These are phyloP conservation scores for Cataglyphis hispanica DNA, from an alignment of 1,140 invertebrate species.

Conservation along the genomic window DNA sequence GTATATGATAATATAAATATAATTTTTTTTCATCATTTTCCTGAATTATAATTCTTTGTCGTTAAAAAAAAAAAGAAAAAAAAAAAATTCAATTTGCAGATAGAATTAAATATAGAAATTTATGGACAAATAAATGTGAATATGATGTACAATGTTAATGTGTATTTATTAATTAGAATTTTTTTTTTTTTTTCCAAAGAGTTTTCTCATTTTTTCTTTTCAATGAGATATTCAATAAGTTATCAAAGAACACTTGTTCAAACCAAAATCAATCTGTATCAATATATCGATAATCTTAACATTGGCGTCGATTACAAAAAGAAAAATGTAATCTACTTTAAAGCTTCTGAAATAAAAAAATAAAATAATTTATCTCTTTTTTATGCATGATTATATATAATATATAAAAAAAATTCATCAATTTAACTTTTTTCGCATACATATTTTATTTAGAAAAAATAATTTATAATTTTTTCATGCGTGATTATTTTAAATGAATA, in stretches of 20 bases:
- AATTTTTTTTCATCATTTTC: not conserved
- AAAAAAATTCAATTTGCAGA: not conserved
- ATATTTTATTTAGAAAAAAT: too few relatives aligned
- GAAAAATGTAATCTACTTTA: not conserved
- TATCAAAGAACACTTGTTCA: slow-evolving; percentile 40
- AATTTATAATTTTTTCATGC: too few relatives aligned
- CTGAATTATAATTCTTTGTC: not conserved
- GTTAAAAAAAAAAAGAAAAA: not conserved
- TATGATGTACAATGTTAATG: not conserved
- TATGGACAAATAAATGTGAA: not conserved
- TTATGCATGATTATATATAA: not conserved
- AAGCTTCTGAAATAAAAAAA: not conserved
- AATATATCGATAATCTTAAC: slow-evolving; percentile 34
- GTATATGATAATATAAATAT: not conserved
- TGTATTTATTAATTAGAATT: not conserved
- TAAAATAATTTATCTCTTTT: not conserved
- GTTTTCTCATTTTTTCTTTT: not conserved
- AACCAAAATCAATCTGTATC: slow-evolving; percentile 50
- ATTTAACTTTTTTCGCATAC: too few relatives aligned
- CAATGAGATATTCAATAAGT: slow-evolving; percentile 13
- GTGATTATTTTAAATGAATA: too few relatives aligned
- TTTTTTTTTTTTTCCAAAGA: not conserved
- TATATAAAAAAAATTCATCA: not conserved
- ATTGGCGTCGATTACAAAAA: not conserved
- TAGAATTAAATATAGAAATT: not conserved